Base-by-base conservation (phyloP, 2,113 vertebrate species). In the Desmodus rotundus region DNA sequence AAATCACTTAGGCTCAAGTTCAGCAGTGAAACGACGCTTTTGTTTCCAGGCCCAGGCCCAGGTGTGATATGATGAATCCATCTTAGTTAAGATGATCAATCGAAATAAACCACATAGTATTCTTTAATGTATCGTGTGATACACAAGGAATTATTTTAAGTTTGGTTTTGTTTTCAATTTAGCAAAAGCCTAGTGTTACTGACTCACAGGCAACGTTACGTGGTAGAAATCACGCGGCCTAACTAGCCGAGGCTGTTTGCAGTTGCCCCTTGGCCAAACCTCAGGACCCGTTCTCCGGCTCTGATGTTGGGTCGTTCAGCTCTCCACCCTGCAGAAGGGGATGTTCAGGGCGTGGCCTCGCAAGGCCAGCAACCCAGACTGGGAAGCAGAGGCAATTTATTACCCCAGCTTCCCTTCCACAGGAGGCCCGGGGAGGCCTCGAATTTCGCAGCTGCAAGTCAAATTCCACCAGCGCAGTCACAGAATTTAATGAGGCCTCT, bases 1-100 rank as follows among this genome's bases (percentile, higher is more conserved):
- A 63, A 26, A 54, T 96, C 77, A 15, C 91, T 80, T 61, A 33
- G 41, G 10, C 24, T 84, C 28, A 4, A 13, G 12, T 13, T 61
- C 38, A 2, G 2, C 5, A 0, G 0, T 0, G 0, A 89, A 28
- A 4, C 0, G 17, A 13, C 4, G 2, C 76, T 41, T 31, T 11
- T 0, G 17, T 50, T 38, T 20, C 41, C 61, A 17, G 22, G 88
- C 33, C 36, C 16, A 36, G 47, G n/a, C 24, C 28, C 58, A 7
- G 17, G 20, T 19, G 1, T 5, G 9, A 36, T 33, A 3, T 4
- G 17, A 50, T 19, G 41, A 36, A 15, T 28, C 54, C 12, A 2
- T n/a, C 81, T 50, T 36, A 14, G 47, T 45, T 54, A 56, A 19
- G 24, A 73, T 65, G 5, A 74, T 78, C 83, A 38, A 43, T 82